These are phyloP conservation scores for Cryptocheilus praepositus DNA, from an alignment of 2,888 invertebrate genomes.

Conservation along the genomic window DNA sequence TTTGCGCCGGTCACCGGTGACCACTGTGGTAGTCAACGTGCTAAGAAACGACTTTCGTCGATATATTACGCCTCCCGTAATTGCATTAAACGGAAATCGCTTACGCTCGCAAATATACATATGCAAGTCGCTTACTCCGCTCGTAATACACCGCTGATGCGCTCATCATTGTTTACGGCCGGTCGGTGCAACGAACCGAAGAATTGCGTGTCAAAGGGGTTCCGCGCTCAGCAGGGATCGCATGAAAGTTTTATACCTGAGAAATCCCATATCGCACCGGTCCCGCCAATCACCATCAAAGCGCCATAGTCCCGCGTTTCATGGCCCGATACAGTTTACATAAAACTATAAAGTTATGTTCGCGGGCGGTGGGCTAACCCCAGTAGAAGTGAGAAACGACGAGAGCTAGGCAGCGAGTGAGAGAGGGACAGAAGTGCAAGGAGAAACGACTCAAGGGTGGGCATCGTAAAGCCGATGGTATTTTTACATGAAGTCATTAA, in stretches of 20 bases:
- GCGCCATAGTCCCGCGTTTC: slow-evolving; percentile 59
- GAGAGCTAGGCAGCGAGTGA: neutral
- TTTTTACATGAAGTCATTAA: slow-evolving; percentile 72
- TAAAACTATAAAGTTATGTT: slow-evolving; percentile 73
- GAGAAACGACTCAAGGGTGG: slow-evolving; percentile 3
- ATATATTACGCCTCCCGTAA: too few species aligned
- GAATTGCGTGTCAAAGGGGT: slow-evolving; percentile 67
- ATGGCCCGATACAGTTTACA: slow-evolving; percentile 72
- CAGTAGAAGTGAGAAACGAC: slow-evolving; percentile 26
- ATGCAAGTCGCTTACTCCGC: too few species aligned
- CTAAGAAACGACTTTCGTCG: too few species aligned
- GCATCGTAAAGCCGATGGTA: slow-evolving; percentile 66
- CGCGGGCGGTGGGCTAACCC: slow-evolving; percentile 52
- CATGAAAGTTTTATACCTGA: slow-evolving; percentile 42
- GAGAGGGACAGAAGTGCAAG: slow-evolving; percentile 10
- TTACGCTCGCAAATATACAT: too few species aligned
- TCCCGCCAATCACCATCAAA: slow-evolving; percentile 73
- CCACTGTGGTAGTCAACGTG: too few species aligned
- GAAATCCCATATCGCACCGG: slow-evolving; percentile 52
- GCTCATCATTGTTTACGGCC: slow-evolving; percentile 54
- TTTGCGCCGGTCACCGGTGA: too few species aligned
- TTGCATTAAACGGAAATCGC: too few species aligned
- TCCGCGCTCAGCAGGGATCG: slow-evolving; percentile 8
- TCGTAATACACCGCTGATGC: slow-evolving; percentile 15
- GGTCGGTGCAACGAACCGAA: slow-evolving; percentile 50